Conservation (phyloP, 2,888 invertebrate species). For the Amphipoea oculea region DNA sequence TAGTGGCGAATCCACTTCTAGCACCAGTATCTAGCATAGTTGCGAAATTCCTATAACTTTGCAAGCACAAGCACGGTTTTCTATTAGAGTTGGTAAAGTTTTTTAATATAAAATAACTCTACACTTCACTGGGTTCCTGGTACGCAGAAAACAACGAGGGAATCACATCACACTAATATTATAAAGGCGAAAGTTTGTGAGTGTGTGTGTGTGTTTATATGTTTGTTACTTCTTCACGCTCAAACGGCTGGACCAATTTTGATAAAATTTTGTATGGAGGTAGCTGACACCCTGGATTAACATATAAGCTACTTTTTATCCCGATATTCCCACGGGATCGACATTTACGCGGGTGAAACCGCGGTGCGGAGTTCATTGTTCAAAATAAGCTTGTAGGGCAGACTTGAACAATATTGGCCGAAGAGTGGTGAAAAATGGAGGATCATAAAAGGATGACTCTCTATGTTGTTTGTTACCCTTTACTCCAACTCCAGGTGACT, state of each 20-base stretch:
- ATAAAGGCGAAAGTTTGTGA: too few relatives aligned
- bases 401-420: not conserved
- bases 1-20: not conserved
- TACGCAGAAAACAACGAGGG: not conserved
- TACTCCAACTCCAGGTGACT: not conserved
- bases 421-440: not conserved
- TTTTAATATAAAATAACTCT: slow-evolving; percentile 10
- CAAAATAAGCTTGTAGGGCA: not conserved
- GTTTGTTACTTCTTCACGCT: too few relatives aligned
- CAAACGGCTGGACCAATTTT: too few relatives aligned
- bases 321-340: too few relatives aligned
- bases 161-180: not conserved
- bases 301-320: too few relatives aligned
- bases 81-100: not conserved
- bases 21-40: not conserved
- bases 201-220: too few relatives aligned
- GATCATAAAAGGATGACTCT: not conserved
- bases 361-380: not conserved
- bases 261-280: too few relatives aligned
- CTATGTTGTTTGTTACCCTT: not conserved
- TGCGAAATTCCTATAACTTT: slow-evolving; percentile 8
- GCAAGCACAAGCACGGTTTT: slow-evolving; percentile 17
- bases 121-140: not conserved
- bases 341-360: too few relatives aligned
- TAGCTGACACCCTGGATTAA: too few relatives aligned